Conservation (phyloP, 2,888 invertebrate species). For the Cyclophora albipunctata region DNA sequence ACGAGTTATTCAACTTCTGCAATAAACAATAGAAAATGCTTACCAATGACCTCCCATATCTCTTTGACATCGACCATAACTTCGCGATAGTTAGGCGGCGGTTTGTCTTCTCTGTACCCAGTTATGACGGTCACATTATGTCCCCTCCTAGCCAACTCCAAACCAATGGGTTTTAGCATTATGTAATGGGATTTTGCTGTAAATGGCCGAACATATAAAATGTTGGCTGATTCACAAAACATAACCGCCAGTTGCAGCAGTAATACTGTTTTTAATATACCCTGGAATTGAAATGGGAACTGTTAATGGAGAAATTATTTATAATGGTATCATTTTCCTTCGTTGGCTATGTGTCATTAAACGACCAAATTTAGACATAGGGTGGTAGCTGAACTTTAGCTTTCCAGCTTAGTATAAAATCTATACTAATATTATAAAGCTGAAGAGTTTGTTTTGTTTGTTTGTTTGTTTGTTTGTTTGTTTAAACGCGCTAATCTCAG, state of each 20-base stretch:
- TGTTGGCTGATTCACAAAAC: slow-evolving; percentile 45
- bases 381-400: too few relatives aligned
- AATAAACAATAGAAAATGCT: slow-evolving; percentile 12
- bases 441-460: too few relatives aligned
- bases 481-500: too few relatives aligned
- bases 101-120: slow-evolving; percentile 40
- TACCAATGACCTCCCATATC: slow-evolving; percentile 60
- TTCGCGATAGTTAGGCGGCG: slow-evolving; percentile 53
- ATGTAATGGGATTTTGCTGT: slow-evolving; percentile 66
- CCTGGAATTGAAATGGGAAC: slow-evolving; percentile 15
- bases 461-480: too few relatives aligned
- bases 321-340: too few relatives aligned
- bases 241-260: slow-evolving; percentile 12
- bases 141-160: slow-evolving; percentile 65
- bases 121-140: slow-evolving; percentile 71
- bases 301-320: too few relatives aligned
- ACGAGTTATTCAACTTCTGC: too few relatives aligned
- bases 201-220: slow-evolving; percentile 63
- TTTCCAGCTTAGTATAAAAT: too few relatives aligned
- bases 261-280: slow-evolving; percentile 10
- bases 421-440: too few relatives aligned
- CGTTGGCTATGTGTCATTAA: too few relatives aligned
- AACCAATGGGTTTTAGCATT: slow-evolving; percentile 56
- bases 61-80: slow-evolving; percentile 45
- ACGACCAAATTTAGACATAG: too few relatives aligned